Base-by-base conservation (phyloP, 2,797 vertebrate species). In the Cetoscarus ocellatus region DNA sequence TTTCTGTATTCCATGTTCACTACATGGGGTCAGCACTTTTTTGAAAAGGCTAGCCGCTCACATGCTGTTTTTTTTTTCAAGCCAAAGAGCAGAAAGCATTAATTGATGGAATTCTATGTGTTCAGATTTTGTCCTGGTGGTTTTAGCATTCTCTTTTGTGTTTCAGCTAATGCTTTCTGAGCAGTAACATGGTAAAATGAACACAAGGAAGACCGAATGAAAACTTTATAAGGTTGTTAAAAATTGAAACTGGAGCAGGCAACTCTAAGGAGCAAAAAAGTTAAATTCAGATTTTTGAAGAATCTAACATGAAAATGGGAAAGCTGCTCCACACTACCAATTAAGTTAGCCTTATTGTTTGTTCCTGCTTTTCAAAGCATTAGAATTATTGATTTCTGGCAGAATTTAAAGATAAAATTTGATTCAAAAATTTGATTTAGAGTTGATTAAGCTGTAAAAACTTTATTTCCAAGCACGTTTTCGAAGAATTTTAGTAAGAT, bases 1-100 rank as follows among this genome's bases (percentile, higher is more conserved):
- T 86, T 90, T 91, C 72, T 80, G 80, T 80, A 90, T 90, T 89
- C 89, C 65, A 64, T 92, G 89, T 88, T 91, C 87, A 57, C 83
- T 59, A 61, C 86, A 75, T 87, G 89, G 69, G 83, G 82, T 89
- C 84, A 91, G 90, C 73, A 78, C 78, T 78, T 85, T 84, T 85
- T 64, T 79, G 58, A 77, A 84, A 70, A 85, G 67, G 69, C 77
- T 39, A 76, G 73, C 47, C 55, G 82, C 65, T 81, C 63, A 80
- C 79, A 82, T 65, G 72, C 85, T 79, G 77, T 42, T 64, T 78
- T 71, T 75, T 79, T 53, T 79, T 67, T 80, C 51, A 82, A 80
- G 47, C 60, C 44, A 15, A 58, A 72, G 51, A 70, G 45, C 64
- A 64, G 17, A 36, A 9, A 44, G 39, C 18, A 51, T 58, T 58